phyloP scores from a whole-genome alignment of 92 coral and sea anemone species.

The Pocillopora meandrina region DNA sequence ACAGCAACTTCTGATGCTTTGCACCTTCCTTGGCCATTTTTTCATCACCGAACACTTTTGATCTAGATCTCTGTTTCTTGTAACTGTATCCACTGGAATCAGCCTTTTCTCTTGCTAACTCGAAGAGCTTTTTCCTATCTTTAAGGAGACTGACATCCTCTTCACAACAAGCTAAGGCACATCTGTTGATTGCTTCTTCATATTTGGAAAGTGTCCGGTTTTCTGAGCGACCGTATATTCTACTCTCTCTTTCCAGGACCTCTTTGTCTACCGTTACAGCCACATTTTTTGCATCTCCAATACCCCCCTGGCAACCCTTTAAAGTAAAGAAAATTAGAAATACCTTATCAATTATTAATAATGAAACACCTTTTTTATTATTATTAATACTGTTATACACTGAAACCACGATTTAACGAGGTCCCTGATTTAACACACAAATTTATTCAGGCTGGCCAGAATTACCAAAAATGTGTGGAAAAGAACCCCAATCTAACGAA shows the following conservation, averaged over 20 bases:
- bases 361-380: too few relatives aligned
- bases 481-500: too few relatives aligned
- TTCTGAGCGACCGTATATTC: conserved; percentile 21
- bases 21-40: neutral
- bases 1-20: conserved; percentile 16
- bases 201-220: conserved; percentile 27
- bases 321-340: conserved; percentile 34
- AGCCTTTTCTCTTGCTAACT: conserved; percentile 33
- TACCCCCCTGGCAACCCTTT: conserved; percentile 42
- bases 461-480: conserved; percentile 10
- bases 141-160: conserved; percentile 28
- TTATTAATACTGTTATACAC: too few relatives aligned
- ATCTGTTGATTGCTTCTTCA: conserved; percentile 30
- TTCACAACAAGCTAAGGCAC: conserved; percentile 11
- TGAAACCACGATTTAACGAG: too few relatives aligned
- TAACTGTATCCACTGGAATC: conserved; percentile 36
- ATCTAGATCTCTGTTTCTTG: conserved; percentile 36
- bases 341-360: conserved; percentile 25
- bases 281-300: neutral
- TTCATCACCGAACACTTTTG: conserved; percentile 37
- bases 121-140: conserved; percentile 15
- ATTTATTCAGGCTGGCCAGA: conserved; percentile 18
- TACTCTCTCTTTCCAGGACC: conserved; percentile 20
- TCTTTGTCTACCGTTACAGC: conserved; percentile 13
- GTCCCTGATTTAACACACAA: conserved; percentile 17